Evolutionary conservation across 2,113 vertebrate species (phyloP).

Genomic region (Erythrocercus mccallii): DNA sequence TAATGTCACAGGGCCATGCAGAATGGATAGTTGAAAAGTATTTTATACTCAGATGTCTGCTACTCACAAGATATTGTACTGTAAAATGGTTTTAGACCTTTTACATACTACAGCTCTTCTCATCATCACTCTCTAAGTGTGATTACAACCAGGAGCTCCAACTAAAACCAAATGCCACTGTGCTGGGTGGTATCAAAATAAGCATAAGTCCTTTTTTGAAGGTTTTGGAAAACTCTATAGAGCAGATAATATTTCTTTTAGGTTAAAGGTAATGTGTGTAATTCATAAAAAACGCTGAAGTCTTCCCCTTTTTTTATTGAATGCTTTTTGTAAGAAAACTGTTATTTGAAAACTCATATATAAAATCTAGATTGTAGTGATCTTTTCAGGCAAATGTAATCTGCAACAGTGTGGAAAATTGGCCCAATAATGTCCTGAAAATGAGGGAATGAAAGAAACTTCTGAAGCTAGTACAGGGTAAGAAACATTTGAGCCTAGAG

Average conservation of each 20-base stretch:
- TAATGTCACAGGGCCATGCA: neutral
- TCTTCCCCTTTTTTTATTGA: neutral
- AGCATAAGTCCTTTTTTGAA: neutral
- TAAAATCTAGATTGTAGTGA: neutral
- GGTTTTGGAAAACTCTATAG: neutral
- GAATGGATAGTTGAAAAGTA: neutral
- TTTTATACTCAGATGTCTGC: neutral
- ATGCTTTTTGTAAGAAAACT: neutral
- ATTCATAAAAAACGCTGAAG: neutral
- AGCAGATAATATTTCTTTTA: neutral
- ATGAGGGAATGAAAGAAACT: neutral
- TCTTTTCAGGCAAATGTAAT: constrained; percentile 8
- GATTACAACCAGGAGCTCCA: neutral
- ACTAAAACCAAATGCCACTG: neutral
- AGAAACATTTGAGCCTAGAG: neutral
- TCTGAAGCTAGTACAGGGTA: neutral
- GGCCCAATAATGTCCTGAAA: neutral
- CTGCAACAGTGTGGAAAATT: neutral
- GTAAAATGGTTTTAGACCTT: neutral
- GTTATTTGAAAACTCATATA: neutral
- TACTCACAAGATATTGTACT: neutral
- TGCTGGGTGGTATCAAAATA: neutral
- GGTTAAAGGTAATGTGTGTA: neutral
- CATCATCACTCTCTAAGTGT: neutral
- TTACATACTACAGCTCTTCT: neutral